Evolutionary conservation across 2,888 invertebrate species (phyloP).

Genomic region (Lasius fuliginosus): DNA sequence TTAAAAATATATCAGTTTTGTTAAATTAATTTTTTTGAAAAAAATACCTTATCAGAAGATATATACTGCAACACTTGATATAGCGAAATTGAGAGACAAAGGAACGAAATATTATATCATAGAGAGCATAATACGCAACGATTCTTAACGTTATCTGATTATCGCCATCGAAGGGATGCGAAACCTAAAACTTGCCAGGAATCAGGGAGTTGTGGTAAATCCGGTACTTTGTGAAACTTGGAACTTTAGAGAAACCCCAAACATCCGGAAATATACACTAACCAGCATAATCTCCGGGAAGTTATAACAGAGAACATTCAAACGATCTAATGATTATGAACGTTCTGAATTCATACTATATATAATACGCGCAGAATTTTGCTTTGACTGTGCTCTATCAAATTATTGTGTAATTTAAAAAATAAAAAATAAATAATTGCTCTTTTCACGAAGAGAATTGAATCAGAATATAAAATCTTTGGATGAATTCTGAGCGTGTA

Average conservation of each 20-base stretch:
- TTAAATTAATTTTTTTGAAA: neutral
- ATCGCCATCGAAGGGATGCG: slow-evolving; percentile 21
- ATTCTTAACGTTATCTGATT: slow-evolving; percentile 42
- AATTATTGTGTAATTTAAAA: neutral
- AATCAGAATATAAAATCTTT: neutral
- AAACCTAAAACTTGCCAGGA: slow-evolving; percentile 36
- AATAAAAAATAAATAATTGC: neutral
- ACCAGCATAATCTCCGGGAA: neutral
- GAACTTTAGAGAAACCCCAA: slow-evolving; percentile 30
- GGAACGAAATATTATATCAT: slow-evolving; percentile 18
- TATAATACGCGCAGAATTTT: neutral
- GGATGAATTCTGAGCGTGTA: no score
- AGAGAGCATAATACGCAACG: neutral
- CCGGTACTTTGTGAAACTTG: slow-evolving; percentile 38
- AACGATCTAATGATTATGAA: neutral
- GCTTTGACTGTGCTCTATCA: neutral
- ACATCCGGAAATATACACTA: slow-evolving; percentile 44
- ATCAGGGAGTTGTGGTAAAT: slow-evolving; percentile 43
- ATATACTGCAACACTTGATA: neutral
- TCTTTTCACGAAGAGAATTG: neutral
- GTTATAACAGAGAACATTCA: slow-evolving; percentile 20
- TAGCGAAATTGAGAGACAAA: neutral
- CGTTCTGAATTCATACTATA: neutral
- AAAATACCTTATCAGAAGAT: neutral
- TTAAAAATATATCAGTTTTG: neutral